Percentiles rank a stretch among this genome's conserved stretches.
Evolutionary conservation across 2,888 invertebrate species (phyloP).

Genomic region (Metellina segmentata): DNA sequence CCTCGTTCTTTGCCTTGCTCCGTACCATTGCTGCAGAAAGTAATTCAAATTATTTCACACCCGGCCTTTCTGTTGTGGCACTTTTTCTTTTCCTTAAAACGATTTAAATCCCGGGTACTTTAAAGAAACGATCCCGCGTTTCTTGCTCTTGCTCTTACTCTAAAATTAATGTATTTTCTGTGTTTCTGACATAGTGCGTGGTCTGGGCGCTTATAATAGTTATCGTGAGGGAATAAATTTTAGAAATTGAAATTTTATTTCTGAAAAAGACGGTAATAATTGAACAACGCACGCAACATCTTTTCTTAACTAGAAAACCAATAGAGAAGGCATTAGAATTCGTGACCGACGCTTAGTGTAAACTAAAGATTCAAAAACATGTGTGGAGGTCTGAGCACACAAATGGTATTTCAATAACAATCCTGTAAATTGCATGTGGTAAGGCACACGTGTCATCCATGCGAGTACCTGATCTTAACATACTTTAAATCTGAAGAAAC

Average conservation of each 20-base stretch:
- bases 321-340: not conserved
- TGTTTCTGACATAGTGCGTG: not conserved
- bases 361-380: not conserved
- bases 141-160: not conserved
- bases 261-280: not conserved
- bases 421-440: no score
- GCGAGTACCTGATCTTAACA: no score
- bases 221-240: not conserved
- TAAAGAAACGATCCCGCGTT: not conserved
- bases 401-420: no score
- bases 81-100: not conserved
- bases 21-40: not conserved
- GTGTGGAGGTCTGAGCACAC: no score
- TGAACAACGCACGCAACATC: not conserved
- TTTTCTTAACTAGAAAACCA: not conserved
- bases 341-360: not conserved
- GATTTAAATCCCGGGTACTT: not conserved
- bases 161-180: not conserved
- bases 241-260: not conserved
- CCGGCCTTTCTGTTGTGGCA: not conserved
- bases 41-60: not conserved
- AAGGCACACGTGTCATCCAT: no score
- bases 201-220: not conserved
- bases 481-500: no score
- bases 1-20: not conserved